Evolutionary conservation across 2,113 vertebrate species (phyloP), one percentile per base, ranked within the genome.

Genomic region (Rattus rattus): DNA sequence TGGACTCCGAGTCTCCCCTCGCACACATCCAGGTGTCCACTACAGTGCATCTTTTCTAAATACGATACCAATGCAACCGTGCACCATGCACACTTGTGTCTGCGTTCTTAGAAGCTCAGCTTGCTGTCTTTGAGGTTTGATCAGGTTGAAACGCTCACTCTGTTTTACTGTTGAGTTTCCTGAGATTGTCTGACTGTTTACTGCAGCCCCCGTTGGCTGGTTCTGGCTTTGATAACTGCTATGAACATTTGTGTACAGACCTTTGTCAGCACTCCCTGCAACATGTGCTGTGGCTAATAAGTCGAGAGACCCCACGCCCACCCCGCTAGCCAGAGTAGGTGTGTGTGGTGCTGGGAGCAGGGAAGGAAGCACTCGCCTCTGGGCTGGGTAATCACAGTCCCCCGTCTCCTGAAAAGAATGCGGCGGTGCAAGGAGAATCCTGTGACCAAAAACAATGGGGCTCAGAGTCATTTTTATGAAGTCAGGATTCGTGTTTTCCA

Each of bases 11-110:
- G 1, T 36, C 47, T 52, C 17, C 22, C 69, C 54, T 36, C 11
- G 22, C 28, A 8, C 19, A 61, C n/a, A 73, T 28, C 4, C 43
- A 89, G 80, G 56, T 20, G 83, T 36, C 52, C 33, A 84, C 65
- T 49, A 67, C 49, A 80, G 79, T 5, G 33, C 54, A 10, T 91
- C 47, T 87, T 94, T 92, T 76, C 86, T 69, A 77, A 95, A 92
- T 22, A 75, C 33, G 80, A 87, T 47, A 72, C 39, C 84, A 94
- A 47, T 79, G 84, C 70, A 91, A 63, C 95, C 49, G 76, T 22
- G 47, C 17, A 72, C 1, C 43, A 11, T 70, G 33, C 43, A 28
- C 24, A 39, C 36, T 43, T 69, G 36, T 52, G 9, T 73, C 26
- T 88, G 19, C 24, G 33, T 88, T 76, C 69, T 84, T 86, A 59